Percentiles rank a stretch among this genome's conserved stretches.
phyloP scores from a whole-genome alignment of 1,140 invertebrate species.

The Pomacea maculata region DNA sequence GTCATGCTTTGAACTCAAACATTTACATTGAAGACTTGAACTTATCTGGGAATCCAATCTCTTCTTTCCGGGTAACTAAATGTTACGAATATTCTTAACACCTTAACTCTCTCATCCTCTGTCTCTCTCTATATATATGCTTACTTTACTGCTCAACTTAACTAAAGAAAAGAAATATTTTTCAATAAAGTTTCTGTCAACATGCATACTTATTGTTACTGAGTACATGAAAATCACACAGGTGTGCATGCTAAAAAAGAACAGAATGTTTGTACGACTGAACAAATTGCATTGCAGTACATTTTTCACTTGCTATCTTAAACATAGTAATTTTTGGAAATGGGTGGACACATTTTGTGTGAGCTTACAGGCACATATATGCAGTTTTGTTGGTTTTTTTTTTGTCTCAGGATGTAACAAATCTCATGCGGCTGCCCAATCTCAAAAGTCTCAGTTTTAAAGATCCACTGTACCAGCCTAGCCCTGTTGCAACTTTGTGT shows the following conservation, averaged over 20 bases:
- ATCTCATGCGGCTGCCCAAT: constrained; percentile 53
- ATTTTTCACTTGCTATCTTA: too few species aligned
- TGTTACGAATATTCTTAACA: neutral
- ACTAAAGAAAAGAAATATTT: too few species aligned
- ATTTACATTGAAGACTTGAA: constrained; percentile 58
- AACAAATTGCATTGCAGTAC: too few species aligned
- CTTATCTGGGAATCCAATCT: constrained; percentile 61
- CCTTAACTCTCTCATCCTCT: neutral
- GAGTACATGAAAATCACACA: too few species aligned
- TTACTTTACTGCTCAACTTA: too few species aligned
- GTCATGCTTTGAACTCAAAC: constrained; percentile 54
- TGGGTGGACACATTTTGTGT: too few species aligned
- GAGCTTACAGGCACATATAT: too few species aligned
- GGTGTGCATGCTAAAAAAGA: too few species aligned
- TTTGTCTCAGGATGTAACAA: constrained; percentile 58
- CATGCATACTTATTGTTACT: too few species aligned
- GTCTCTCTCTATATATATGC: neutral
- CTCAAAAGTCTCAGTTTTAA: constrained; percentile 57
- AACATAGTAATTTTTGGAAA: too few species aligned
- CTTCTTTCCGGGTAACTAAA: constrained; percentile 56
- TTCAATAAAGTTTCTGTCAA: too few species aligned
- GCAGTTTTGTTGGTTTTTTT: neutral
- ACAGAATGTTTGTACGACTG: too few species aligned
- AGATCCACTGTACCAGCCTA: constrained; percentile 56
- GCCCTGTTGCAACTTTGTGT: constrained; percentile 59